These are phyloP conservation scores for Cyphomyrus discorhynchus DNA, from an alignment of 2,113 vertebrate species.

Conservation along the genomic window DNA sequence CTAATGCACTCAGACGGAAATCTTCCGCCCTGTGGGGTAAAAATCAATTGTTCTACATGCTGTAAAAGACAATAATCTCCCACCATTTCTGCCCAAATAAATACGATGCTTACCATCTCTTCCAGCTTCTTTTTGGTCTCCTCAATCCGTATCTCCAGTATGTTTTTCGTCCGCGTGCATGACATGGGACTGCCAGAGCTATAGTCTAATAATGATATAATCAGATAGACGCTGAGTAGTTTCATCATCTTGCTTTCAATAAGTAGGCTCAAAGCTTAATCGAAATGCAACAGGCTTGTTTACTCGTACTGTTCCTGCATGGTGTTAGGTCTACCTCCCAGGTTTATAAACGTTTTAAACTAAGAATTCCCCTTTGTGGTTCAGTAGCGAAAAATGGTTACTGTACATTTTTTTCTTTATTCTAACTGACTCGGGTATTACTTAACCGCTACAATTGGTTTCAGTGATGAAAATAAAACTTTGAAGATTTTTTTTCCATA, in stretches of 20 bases:
- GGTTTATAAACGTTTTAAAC: background rate
- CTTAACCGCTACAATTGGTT: background rate
- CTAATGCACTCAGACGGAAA: background rate
- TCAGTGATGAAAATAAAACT: background rate
- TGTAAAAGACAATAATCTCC: background rate
- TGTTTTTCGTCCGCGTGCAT: background rate
- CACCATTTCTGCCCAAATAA: background rate
- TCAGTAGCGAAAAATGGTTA: background rate
- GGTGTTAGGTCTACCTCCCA: background rate
- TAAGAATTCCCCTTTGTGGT: background rate
- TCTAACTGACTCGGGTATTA: background rate
- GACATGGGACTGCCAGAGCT: background rate
- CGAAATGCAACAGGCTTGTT: background rate
- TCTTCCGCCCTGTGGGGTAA: background rate
- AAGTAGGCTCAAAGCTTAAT: background rate
- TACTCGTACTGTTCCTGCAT: background rate
- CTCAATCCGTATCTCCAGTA: background rate
- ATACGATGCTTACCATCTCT: background rate
- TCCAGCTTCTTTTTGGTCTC: background rate
- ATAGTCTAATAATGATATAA: background rate
- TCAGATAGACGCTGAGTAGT: background rate
- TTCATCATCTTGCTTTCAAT: background rate
- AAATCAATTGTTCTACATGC: background rate
- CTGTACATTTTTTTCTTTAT: background rate
- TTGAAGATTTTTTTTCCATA: background rate